Base-by-base conservation (phyloP, 2,888 invertebrate genomes). In the Rhingia campestris region DNA sequence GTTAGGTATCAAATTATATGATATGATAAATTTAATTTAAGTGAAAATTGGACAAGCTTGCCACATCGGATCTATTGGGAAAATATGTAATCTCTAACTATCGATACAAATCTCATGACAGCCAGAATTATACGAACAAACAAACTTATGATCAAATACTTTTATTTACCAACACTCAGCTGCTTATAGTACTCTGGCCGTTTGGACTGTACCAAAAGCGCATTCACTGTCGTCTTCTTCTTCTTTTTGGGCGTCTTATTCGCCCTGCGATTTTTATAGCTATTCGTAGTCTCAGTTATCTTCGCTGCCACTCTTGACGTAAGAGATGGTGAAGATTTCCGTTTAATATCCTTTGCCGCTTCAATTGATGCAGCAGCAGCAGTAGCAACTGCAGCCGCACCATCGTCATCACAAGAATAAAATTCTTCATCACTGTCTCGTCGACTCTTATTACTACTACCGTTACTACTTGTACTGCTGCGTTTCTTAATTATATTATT, bases 241-340 rank as follows among this genome's bases (percentile, higher is more conserved):
- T 88, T 88, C 82, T 88, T 89, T 81, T 89, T 89, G 41, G 87
- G 81, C 58, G 87, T 87, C 67, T 88, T 88, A 64, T 69, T 86
- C 33, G 88, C 87, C 70, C 87, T 89, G 10, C 89, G 88, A 87
- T 89, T 89, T 69, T 88, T 89, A 82, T 89, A 90, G 69, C 89
- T 89, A 74, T 88, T 89, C 49, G 89, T 89, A 12, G 89, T 89
- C 80, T 90, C 89, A 66, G 88, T 89, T 59, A 90, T 89, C 88
- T 90, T 90, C 43, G 90, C 90, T 59, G 90, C 90, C 76, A 90
- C 89, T 88, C 90, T 88, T 74, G 90, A 90, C n/a, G 89, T 89
- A 73, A 90, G 88, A 86, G 90, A 90, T 87, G 90, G 89, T 81
- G 89, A 89, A 86, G 88, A 88, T 87, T 87, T 86, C 59, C 75